Percentiles rank a stretch among this genome's conserved stretches.
Conservation (phyloP, 2,113 vertebrate genomes). For the Charadrius vociferus region DNA sequence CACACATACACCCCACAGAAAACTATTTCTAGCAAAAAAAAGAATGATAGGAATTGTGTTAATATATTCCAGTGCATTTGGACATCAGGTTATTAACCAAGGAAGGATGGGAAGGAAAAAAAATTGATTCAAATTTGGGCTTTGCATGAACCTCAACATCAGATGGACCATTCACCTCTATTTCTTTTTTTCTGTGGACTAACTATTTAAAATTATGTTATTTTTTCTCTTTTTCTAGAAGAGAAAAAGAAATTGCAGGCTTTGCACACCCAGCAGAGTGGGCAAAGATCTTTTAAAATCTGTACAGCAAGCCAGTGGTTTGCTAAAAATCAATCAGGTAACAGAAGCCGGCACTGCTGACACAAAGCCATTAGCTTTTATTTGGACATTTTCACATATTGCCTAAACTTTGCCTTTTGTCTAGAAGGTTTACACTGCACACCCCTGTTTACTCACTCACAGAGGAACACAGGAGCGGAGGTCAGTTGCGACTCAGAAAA, state of each 20-base stretch:
- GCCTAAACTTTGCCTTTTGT: constrained; percentile 1
- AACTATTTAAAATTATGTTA: background rate
- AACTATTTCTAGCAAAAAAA: background rate
- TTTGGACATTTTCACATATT: constrained; percentile 11
- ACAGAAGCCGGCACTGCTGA: constrained; percentile 9
- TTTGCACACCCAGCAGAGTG: background rate
- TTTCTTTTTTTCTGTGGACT: background rate
- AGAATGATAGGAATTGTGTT: background rate
- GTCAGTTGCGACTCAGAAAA: background rate
- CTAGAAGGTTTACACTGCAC: background rate
- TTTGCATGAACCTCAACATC: background rate
- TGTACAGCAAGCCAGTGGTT: constrained; percentile 12
- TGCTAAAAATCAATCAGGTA: constrained; percentile 42
- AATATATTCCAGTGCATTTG: background rate
- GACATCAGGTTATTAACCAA: background rate
- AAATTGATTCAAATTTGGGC: background rate
- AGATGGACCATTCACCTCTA: background rate
- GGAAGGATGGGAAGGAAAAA: background rate
- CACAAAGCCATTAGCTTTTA: constrained; percentile 14
- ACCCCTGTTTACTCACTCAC: background rate
- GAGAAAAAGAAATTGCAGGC: background rate
- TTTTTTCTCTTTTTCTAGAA: background rate
- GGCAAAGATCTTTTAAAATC: constrained; percentile 20
- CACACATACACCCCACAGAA: background rate
- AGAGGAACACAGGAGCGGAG: background rate